Evolutionary conservation across 2,113 vertebrate species (phyloP).

Genomic region (Riparia riparia): DNA sequence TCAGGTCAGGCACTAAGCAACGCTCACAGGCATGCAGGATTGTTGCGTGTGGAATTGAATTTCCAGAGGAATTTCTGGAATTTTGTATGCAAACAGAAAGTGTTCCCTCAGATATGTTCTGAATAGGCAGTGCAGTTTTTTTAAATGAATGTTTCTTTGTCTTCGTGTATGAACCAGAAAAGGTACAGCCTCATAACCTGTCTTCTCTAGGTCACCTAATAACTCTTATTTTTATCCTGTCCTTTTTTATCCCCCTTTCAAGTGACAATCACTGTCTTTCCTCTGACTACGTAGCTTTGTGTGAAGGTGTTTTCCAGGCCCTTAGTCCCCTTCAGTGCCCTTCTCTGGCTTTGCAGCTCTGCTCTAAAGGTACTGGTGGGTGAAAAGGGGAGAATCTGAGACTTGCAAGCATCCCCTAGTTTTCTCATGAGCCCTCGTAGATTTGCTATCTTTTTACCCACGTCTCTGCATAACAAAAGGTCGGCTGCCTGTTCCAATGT

Average conservation of each 20-base stretch:
- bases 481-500: fast-evolving
- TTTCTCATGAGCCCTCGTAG: background rate
- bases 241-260: background rate
- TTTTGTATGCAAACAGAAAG: background rate
- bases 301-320: background rate
- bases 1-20: background rate
- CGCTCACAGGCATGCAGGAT: background rate
- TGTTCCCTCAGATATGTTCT: background rate
- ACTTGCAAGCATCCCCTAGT: background rate
- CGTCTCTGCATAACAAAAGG: background rate
- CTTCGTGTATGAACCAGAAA: background rate
- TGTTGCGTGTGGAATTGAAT: background rate
- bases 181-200: background rate
- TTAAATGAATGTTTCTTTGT: background rate
- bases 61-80: background rate
- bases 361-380: background rate
- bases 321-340: background rate
- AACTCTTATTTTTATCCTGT: background rate
- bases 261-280: background rate
- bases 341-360: background rate
- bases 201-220: background rate
- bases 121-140: background rate
- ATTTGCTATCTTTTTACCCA: background rate
- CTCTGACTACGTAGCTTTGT: background rate
- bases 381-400: background rate